These are phyloP conservation scores for Eumeta japonica DNA, from an alignment of 1,140 invertebrate species.

Conservation along the genomic window DNA sequence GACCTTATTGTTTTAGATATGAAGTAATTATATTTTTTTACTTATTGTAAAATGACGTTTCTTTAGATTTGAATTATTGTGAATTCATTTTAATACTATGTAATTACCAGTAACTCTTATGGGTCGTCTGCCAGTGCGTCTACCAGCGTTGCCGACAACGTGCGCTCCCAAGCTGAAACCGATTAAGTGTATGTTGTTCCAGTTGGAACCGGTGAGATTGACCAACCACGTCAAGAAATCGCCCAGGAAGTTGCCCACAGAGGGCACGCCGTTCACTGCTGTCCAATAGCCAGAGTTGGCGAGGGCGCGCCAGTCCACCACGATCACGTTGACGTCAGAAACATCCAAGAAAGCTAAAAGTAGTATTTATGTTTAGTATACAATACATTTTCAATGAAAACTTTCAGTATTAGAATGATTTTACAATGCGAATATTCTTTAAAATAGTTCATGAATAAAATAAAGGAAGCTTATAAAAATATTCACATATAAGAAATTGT, in stretches of 20 bases:
- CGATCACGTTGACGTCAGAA: constrained; percentile 58
- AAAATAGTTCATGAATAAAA: too few species aligned
- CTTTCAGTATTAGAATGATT: too few species aligned
- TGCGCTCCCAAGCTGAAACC: constrained; percentile 35
- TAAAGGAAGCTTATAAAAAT: too few species aligned
- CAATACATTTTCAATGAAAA: too few species aligned
- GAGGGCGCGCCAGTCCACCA: constrained; percentile 56
- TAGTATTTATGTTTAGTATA: background rate
- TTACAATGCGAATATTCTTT: too few species aligned
- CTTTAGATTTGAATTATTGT: too few species aligned
- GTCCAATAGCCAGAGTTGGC: constrained; percentile 44
- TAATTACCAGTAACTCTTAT: constrained; percentile 28
- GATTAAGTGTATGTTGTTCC: constrained; percentile 29
- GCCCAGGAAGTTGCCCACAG: constrained; percentile 53
- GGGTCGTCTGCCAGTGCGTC: constrained; percentile 18
- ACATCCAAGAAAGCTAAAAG: constrained; percentile 39
- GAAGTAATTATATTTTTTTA: background rate
- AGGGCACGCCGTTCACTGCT: constrained; percentile 53
- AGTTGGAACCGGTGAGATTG: constrained; percentile 21
- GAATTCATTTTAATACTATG: background rate
- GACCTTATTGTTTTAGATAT: background rate
- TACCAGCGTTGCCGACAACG: constrained; percentile 33
- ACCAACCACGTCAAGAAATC: constrained; percentile 56
- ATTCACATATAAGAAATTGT: too few species aligned
- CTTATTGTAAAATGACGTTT: too few species aligned